Percentiles rank a stretch among this genome's conserved stretches.
phyloP scores from a whole-genome alignment of 2,888 invertebrate genomes.

The Nemotelus nigrinus region DNA sequence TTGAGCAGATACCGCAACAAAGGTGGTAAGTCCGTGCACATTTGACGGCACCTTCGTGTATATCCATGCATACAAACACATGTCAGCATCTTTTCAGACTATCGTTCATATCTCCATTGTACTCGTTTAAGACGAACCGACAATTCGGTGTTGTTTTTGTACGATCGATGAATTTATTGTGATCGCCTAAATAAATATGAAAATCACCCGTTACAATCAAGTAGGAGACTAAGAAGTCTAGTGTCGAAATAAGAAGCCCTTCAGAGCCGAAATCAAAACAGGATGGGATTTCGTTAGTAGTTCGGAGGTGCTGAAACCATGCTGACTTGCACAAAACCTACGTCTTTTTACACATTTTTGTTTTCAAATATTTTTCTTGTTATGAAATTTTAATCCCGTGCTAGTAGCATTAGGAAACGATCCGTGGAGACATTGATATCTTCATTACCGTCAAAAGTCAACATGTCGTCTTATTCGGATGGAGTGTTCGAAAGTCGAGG shows the following conservation, averaged over 20 bases:
- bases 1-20: neutral
- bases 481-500: conserved; percentile 34
- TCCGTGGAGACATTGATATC: conserved; percentile 36
- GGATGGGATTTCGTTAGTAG: conserved; percentile 44
- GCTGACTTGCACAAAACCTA: conserved; percentile 32
- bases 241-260: conserved; percentile 42
- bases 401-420: conserved; percentile 41
- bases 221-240: conserved; percentile 42
- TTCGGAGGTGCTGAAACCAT: conserved; percentile 38
- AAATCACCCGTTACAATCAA: conserved; percentile 44
- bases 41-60: neutral
- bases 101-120: neutral
- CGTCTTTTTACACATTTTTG: neutral
- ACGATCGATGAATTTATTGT: conserved; percentile 39
- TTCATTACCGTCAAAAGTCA: conserved; percentile 38
- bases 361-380: conserved; percentile 9
- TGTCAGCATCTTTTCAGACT: neutral
- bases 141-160: conserved; percentile 39
- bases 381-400: conserved; percentile 22
- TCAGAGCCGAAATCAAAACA: conserved; percentile 40
- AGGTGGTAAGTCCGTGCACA: neutral
- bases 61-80: neutral
- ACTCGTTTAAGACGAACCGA: neutral
- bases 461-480: conserved; percentile 39
- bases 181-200: conserved; percentile 44